Conservation (phyloP, 1,140 invertebrate species). For the Rhyzopertha dominica region DNA sequence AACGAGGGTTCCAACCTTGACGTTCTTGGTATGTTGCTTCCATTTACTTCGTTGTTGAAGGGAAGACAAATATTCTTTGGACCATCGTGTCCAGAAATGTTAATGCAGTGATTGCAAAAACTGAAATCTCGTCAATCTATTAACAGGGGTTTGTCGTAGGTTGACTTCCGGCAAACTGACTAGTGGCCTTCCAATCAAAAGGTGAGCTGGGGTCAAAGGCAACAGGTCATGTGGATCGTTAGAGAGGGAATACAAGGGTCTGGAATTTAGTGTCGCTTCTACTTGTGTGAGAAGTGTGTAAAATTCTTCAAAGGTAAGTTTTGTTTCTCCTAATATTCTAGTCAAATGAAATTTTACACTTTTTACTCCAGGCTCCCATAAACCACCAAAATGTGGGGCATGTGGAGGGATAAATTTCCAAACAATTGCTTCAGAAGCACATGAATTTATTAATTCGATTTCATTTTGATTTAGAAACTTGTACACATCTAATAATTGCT, state of each 20-base stretch:
- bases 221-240: too few species aligned
- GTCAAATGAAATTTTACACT: constrained; percentile 28
- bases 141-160: too few species aligned
- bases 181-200: too few species aligned
- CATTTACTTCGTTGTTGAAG: constrained; percentile 31
- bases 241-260: too few species aligned
- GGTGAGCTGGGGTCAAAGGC: too few species aligned
- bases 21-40: too few species aligned
- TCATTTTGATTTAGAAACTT: too few species aligned
- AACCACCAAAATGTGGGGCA: constrained; percentile 35
- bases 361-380: constrained; percentile 38
- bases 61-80: constrained; percentile 25
- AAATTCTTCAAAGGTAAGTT: constrained; percentile 27
- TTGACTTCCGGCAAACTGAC: too few species aligned
- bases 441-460: too few species aligned
- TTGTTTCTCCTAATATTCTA: constrained; percentile 14
- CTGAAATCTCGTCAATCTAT: constrained; percentile 32
- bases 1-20: too few species aligned
- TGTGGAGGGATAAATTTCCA: constrained; percentile 46
- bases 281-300: constrained; percentile 33
- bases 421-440: too few species aligned
- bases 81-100: constrained; percentile 32
- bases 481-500: too few species aligned
- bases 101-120: constrained; percentile 24
- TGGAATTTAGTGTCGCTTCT: constrained; percentile 41